phyloP scores from a whole-genome alignment of 2,113 vertebrate species.

The Cyprinodon brontotheroides region DNA sequence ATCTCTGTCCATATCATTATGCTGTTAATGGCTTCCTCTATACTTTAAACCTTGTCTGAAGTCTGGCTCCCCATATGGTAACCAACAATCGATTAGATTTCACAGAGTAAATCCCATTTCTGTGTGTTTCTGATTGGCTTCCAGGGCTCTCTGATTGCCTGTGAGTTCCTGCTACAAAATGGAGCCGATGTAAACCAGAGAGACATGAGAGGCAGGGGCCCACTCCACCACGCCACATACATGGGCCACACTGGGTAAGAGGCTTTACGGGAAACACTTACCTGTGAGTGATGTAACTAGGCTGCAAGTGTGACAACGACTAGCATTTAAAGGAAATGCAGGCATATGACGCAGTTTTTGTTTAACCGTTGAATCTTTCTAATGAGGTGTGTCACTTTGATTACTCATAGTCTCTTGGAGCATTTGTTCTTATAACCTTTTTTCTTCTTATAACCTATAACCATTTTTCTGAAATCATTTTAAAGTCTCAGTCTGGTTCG shows the following conservation, averaged over 20 bases:
- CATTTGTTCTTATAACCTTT: background rate
- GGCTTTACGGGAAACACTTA: background rate
- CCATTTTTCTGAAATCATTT: background rate
- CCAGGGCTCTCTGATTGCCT: slow-evolving; percentile 94
- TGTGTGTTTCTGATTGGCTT: slow-evolving; percentile 14
- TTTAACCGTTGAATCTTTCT: background rate
- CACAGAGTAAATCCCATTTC: background rate
- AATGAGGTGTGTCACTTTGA: background rate
- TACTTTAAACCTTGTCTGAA: background rate
- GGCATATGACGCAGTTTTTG: background rate
- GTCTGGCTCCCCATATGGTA: background rate
- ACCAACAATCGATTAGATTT: too few species aligned
- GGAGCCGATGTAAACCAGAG: slow-evolving; percentile 95
- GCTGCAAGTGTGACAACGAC: background rate
- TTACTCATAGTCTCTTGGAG: background rate
- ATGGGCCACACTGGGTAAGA: slow-evolving; percentile 93
- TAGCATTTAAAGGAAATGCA: background rate
- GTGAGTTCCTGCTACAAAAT: slow-evolving; percentile 97
- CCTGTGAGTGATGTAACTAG: background rate
- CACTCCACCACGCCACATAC: slow-evolving; percentile 92
- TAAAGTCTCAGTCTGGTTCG: background rate
- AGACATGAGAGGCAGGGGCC: slow-evolving; percentile 89
- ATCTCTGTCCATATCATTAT: background rate
- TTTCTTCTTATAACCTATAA: too few species aligned
- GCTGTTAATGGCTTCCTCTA: background rate